These are phyloP conservation scores for Notiomystis cincta DNA, from an alignment of 2,113 vertebrate genomes.

Conservation along the genomic window DNA sequence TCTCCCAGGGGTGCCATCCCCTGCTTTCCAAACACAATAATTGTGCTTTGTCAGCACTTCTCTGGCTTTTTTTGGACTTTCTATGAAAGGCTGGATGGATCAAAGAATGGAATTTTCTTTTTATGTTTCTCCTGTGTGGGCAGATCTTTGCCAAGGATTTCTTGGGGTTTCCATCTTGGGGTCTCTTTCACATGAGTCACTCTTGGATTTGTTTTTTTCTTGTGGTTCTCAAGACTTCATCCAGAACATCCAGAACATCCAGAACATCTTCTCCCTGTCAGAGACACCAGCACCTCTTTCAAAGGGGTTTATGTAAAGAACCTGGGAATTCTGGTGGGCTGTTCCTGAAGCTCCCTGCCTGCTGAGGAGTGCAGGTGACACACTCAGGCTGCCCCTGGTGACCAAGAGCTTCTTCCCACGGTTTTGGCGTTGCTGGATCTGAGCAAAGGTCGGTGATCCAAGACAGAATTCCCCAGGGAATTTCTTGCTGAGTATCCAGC, in stretches of 20 bases:
- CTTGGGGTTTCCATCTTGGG: background rate
- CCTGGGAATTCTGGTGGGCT: background rate
- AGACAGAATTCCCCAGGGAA: background rate
- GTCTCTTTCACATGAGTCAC: background rate
- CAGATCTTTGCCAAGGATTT: background rate
- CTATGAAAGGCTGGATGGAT: background rate
- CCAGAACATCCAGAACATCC: too few species aligned
- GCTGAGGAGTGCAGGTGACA: background rate
- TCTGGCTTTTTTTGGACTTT: background rate
- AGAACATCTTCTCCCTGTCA: background rate
- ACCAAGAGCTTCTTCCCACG: background rate
- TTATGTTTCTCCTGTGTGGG: background rate
- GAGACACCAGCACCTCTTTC: accelerated
- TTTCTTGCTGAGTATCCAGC: background rate
- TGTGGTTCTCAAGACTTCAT: background rate
- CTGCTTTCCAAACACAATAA: background rate
- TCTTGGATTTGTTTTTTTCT: background rate
- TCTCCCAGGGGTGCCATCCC: background rate
- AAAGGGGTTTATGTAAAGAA: background rate
- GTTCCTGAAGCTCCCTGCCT: background rate
- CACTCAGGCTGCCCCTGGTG: accelerated
- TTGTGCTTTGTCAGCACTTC: background rate
- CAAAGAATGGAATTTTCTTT: background rate
- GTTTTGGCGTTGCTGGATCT: background rate
- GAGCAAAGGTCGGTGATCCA: background rate